Conservation (phyloP, 2,113 vertebrate species). For the Passer domesticus region DNA sequence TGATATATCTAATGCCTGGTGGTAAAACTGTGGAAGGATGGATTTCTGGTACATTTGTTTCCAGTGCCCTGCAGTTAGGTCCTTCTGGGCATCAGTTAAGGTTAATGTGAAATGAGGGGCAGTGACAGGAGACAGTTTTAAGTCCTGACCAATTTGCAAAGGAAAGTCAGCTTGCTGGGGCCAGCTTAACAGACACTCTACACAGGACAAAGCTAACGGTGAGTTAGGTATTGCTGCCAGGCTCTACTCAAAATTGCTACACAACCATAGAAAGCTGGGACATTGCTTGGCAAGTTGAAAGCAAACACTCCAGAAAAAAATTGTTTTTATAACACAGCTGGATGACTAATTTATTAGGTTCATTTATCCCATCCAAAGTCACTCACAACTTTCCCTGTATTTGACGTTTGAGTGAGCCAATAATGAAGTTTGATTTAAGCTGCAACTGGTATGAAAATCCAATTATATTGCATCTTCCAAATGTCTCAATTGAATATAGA, state of each 20-base stretch:
- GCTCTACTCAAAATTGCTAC: background rate
- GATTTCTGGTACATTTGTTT: slow-evolving; percentile 56
- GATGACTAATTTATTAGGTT: background rate
- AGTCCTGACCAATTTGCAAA: slow-evolving; percentile 23
- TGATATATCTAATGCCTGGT: slow-evolving; percentile 58
- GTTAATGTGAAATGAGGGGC: slow-evolving; percentile 1
- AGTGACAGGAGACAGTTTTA: background rate
- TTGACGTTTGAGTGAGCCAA: slow-evolving; percentile 1
- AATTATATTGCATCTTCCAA: background rate
- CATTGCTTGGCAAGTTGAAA: background rate
- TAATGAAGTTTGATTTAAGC: slow-evolving; percentile 5
- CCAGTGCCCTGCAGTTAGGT: slow-evolving; percentile 37
- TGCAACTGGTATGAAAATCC: background rate
- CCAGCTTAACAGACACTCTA: background rate
- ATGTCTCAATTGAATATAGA: background rate
- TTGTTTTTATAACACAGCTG: background rate
- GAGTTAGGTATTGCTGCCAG: background rate
- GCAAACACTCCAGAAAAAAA: background rate
- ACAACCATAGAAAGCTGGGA: background rate
- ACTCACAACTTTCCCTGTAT: background rate
- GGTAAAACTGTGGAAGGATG: slow-evolving; percentile 40
- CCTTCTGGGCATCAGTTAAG: slow-evolving; percentile 30
- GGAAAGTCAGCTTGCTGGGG: background rate
- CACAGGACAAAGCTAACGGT: background rate
- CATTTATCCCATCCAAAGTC: background rate